Evolutionary conservation across 37 sponge, comb jelly and placozoan genomes (phyloP).

Genomic region (Amphimedon queenslandica): DNA sequence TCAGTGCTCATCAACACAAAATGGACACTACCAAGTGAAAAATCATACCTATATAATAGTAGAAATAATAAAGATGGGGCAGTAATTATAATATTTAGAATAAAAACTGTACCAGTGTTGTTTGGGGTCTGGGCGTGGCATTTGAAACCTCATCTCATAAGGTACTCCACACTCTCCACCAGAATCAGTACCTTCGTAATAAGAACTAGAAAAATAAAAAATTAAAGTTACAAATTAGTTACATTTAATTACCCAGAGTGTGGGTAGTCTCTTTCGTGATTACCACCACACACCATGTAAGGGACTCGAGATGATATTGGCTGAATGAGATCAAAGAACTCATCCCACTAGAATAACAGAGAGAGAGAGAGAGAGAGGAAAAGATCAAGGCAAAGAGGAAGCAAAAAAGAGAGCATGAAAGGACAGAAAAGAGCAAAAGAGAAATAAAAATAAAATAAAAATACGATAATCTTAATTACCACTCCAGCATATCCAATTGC

Average conservation of each 20-base stretch:
- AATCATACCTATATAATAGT: constrained; percentile 83
- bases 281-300: constrained; percentile 72
- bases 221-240: background rate
- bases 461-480: constrained; percentile 12
- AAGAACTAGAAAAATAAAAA: background rate
- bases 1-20: constrained; percentile 79
- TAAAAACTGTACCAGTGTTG: constrained; percentile 76
- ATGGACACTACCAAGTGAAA: constrained; percentile 66
- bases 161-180: constrained; percentile 85
- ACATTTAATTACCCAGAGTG: constrained; percentile 37
- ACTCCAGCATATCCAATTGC: constrained; percentile 47
- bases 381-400: too few relatives aligned
- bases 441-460: too few relatives aligned
- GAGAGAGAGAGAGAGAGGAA: too few relatives aligned
- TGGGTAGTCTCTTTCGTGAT: constrained; percentile 70
- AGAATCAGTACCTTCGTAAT: constrained; percentile 42
- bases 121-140: constrained; percentile 61
- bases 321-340: constrained; percentile 59
- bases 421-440: too few relatives aligned
- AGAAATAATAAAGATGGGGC: too few relatives aligned
- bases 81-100: too few relatives aligned
- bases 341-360: constrained; percentile 62
- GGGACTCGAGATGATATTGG: constrained; percentile 42
- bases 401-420: too few relatives aligned
- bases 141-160: constrained; percentile 56